These are phyloP conservation scores for Acanthoscelides obtectus DNA, from an alignment of 2,888 invertebrate genomes.

Conservation along the genomic window DNA sequence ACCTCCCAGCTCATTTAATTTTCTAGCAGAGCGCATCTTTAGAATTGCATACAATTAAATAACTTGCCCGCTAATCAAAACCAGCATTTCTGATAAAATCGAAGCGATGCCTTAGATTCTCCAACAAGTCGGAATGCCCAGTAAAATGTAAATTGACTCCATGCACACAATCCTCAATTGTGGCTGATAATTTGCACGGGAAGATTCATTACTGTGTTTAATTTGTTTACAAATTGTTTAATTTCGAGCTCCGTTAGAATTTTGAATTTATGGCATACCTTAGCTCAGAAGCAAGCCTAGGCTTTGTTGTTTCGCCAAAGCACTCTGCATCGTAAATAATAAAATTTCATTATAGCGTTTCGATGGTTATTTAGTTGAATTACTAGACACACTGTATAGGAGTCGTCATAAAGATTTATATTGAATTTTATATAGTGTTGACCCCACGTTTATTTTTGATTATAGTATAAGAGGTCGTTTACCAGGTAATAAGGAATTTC, in stretches of 20 bases:
- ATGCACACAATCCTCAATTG: not conserved
- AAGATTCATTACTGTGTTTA: not conserved
- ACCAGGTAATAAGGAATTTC: no score
- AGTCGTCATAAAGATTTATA: no score
- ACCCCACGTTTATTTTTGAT: no score
- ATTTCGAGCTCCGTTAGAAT: not conserved
- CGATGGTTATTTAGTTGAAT: no score
- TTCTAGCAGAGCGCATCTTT: not conserved
- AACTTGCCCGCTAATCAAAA: not conserved
- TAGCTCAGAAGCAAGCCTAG: not conserved
- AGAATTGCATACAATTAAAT: not conserved
- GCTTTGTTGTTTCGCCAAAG: not conserved
- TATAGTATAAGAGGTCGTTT: no score
- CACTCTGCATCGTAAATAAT: not conserved
- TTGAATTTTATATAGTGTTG: no score
- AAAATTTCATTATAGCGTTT: not conserved
- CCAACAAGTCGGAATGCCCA: not conserved
- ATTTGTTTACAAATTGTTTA: not conserved
- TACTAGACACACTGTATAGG: no score
- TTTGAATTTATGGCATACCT: not conserved
- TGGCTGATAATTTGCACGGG: not conserved
- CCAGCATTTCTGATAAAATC: not conserved
- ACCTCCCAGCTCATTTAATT: not conserved
- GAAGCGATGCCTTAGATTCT: not conserved
- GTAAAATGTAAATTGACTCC: not conserved